Evolutionary conservation across 2,888 invertebrate species (phyloP).

Genomic region (Coelinius sp.): DNA sequence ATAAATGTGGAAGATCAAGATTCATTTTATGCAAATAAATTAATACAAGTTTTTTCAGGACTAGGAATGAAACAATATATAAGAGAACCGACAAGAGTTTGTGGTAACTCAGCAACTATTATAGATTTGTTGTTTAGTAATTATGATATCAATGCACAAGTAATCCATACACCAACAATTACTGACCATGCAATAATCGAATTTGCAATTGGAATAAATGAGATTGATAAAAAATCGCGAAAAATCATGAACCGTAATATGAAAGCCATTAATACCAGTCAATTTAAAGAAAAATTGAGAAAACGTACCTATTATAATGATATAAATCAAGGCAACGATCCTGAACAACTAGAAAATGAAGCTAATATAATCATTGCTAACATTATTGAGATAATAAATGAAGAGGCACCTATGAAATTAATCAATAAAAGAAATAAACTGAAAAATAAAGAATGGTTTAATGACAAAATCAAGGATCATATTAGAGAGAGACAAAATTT

Average conservation of each 20-base stretch:
- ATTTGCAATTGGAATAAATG: neutral
- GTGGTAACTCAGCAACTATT: constrained; percentile 9
- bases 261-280: neutral
- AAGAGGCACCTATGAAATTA: constrained; percentile 11
- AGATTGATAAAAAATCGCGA: neutral
- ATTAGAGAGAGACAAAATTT: constrained; percentile 1
- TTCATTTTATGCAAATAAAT: constrained; percentile 20
- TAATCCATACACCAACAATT: constrained; percentile 11
- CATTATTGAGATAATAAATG: neutral
- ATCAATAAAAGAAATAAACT: constrained; percentile 5
- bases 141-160: constrained; percentile 1
- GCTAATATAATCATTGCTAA: neutral
- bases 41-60: neutral
- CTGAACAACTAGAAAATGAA: neutral
- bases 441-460: constrained; percentile 29
- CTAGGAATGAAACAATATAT: constrained; percentile 36
- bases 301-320: neutral
- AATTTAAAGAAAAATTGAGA: constrained; percentile 12
- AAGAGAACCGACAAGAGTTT: constrained; percentile 29
- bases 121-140: constrained; percentile 38
- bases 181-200: constrained; percentile 30
- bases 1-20: constrained; percentile 2
- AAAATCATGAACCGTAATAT: constrained; percentile 23
- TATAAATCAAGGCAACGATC: neutral
- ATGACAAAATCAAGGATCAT: neutral